Percentiles rank a stretch among this genome's conserved stretches.
Conservation (phyloP, 2,113 vertebrate species). For the Mesitornis unicolor region DNA sequence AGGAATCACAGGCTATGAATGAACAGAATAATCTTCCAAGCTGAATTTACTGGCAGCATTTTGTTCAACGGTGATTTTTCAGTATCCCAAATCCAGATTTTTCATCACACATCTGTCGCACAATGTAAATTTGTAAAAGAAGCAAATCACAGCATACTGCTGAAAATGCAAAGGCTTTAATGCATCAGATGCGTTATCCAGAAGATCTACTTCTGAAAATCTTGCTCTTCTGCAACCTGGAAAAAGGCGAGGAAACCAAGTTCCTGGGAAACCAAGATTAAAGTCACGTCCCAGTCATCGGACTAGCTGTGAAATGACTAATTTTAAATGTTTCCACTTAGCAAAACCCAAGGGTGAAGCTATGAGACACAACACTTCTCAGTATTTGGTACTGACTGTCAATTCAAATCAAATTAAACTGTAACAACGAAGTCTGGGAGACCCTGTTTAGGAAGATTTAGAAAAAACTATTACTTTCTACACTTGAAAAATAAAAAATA, state of each 20-base stretch:
- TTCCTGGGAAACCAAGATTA: background rate
- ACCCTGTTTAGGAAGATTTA: background rate
- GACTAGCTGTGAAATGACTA: background rate
- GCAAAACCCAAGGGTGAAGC: background rate
- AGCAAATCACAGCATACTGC: background rate
- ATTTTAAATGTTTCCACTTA: background rate
- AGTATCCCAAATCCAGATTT: background rate
- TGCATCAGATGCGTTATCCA: background rate
- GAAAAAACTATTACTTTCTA: background rate
- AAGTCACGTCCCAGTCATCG: background rate
- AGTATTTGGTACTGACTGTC: background rate
- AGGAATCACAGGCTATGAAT: background rate
- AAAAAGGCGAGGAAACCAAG: background rate
- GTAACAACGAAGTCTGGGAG: background rate
- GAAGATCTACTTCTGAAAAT: background rate
- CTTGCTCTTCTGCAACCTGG: background rate
- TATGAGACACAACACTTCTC: background rate
- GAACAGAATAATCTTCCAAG: background rate
- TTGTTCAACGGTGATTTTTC: background rate
- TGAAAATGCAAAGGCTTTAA: background rate
- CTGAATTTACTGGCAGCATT: background rate
- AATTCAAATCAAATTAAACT: background rate
- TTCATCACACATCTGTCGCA: background rate
- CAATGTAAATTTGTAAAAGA: background rate
- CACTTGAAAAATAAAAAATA: conserved; percentile 2